Percentiles rank a stretch among this genome's conserved stretches.
These are phyloP conservation scores for Crioceris asparagi DNA, from an alignment of 2,888 invertebrate species.

Conservation along the genomic window DNA sequence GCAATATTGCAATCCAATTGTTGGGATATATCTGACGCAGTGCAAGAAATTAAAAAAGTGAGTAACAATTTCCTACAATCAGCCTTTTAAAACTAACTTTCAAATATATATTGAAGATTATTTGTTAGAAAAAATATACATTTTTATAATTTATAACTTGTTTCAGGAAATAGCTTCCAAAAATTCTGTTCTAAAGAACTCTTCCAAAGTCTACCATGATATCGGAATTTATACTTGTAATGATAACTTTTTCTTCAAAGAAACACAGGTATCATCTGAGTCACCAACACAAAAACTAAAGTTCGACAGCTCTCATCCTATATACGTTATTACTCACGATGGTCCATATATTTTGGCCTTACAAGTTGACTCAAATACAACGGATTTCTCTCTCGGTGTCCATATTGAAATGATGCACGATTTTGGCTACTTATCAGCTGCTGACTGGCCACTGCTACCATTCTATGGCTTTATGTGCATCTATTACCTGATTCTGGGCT, in stretches of 20 bases:
- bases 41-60: conserved; percentile 29
- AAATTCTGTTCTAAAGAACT: conserved; percentile 13
- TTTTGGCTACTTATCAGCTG: conserved; percentile 77
- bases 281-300: conserved; percentile 4
- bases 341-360: conserved; percentile 60
- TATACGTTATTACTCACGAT: conserved; percentile 52
- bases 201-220: conserved; percentile 18
- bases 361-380: conserved; percentile 37
- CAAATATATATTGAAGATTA: conserved; percentile 1
- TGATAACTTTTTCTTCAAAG: conserved; percentile 32
- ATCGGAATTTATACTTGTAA: conserved; percentile 28
- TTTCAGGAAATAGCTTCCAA: conserved; percentile 18
- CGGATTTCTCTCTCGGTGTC: conserved; percentile 46
- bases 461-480: conserved; percentile 88
- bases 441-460: conserved; percentile 78
- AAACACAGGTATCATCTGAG: conserved; percentile 26
- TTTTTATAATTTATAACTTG: conserved; percentile 3
- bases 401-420: conserved; percentile 64
- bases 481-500: conserved; percentile 71
- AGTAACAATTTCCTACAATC: conserved; percentile 10
- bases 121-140: conserved; percentile 1
- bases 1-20: conserved; percentile 46
- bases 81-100: too few relatives aligned
- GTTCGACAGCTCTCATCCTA: conserved; percentile 28
- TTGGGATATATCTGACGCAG: conserved; percentile 40